Evolutionary conservation across 2,797 vertebrate species (phyloP).

Genomic region (Graptemys geographica): DNA sequence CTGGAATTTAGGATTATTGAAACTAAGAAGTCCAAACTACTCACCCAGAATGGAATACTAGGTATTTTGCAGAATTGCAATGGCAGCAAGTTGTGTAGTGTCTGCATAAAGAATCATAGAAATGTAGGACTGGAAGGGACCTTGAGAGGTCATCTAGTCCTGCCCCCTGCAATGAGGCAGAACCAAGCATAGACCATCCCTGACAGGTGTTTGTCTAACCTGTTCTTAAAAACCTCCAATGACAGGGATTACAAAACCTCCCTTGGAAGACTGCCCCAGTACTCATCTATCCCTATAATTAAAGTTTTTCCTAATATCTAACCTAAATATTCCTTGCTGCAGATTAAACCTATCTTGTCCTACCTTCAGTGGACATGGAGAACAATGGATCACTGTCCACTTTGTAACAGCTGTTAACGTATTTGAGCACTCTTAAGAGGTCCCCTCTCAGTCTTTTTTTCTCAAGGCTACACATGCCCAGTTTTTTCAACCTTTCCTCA

Average conservation of each 20-base stretch:
- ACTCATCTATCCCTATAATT: neutral
- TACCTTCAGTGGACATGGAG: neutral
- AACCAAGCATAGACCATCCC: neutral
- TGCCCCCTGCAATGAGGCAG: neutral
- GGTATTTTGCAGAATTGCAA: neutral
- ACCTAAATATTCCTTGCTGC: neutral
- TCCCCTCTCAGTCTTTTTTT: neutral
- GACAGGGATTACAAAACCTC: neutral
- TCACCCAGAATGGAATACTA: neutral
- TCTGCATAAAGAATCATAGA: neutral
- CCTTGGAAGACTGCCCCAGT: neutral
- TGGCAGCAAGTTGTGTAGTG: neutral
- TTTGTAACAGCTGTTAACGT: neutral
- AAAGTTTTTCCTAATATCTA: neutral
- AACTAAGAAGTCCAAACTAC: neutral
- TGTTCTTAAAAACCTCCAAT: neutral
- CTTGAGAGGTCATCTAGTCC: neutral
- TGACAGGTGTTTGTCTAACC: neutral
- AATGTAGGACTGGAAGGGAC: neutral
- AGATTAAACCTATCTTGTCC: neutral
- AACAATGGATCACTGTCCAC: neutral
- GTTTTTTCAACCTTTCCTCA: neutral
- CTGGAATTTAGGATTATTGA: neutral
- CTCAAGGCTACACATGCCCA: neutral
- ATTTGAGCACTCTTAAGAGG: neutral